These are phyloP conservation scores for Cotesia congregata DNA, from an alignment of 2,888 invertebrate genomes.

Conservation along the genomic window DNA sequence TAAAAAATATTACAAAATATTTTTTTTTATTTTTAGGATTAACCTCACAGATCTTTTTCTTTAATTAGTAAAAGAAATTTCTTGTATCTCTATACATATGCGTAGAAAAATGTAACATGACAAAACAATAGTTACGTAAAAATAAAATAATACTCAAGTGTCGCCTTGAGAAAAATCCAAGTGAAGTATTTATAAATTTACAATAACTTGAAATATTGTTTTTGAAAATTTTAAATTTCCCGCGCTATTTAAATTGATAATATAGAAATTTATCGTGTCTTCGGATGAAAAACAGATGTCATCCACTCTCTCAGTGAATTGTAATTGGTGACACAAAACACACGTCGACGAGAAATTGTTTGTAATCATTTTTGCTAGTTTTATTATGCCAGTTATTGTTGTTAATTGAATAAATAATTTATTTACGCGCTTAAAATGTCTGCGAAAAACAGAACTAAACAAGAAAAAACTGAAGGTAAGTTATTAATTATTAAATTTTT, in stretches of 20 bases:
- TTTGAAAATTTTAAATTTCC: slow-evolving; percentile 10
- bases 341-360: slow-evolving; percentile 36
- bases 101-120: neutral
- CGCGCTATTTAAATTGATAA: neutral
- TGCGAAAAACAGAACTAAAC: slow-evolving; percentile 68
- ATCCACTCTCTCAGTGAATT: too few species aligned
- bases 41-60: too few species aligned
- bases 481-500: slow-evolving; percentile 18
- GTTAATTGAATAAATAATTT: slow-evolving; percentile 18
- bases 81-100: neutral
- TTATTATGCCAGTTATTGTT: slow-evolving; percentile 15
- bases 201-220: neutral
- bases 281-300: too few species aligned
- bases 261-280: too few species aligned
- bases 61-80: too few species aligned
- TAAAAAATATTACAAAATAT: neutral
- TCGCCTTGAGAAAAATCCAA: slow-evolving; percentile 17
- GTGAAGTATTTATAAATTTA: slow-evolving; percentile 28
- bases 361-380: slow-evolving; percentile 33
- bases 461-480: slow-evolving; percentile 72
- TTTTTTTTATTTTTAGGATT: too few species aligned
- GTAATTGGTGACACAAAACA: too few species aligned
- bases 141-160: neutral
- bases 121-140: slow-evolving; percentile 15
- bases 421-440: slow-evolving; percentile 55